Percentiles rank a stretch among this genome's conserved stretches.
Conservation (phyloP, 2,888 invertebrate genomes). For the Pristionchus japonicus region DNA sequence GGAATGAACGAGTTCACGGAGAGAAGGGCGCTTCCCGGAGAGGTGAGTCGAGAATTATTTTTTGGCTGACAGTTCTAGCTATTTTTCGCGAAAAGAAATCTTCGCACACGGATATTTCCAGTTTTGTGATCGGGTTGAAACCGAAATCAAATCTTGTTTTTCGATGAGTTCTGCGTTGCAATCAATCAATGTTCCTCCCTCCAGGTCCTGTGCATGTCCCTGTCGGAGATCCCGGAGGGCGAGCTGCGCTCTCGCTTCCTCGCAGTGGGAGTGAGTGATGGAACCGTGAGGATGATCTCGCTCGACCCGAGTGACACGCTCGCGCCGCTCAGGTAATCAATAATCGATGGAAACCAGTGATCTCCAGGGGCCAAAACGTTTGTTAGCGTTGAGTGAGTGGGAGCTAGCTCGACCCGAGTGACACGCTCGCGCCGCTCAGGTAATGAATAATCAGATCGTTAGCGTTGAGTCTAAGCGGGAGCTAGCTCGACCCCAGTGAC, state of each 20-base stretch:
- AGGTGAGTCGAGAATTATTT: no score
- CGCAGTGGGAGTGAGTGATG: slow-evolving; percentile 84
- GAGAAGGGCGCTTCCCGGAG: slow-evolving; percentile 88
- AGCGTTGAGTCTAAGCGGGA: slow-evolving; percentile 97
- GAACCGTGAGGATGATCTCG: slow-evolving; percentile 96
- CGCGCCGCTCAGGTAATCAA: slow-evolving; percentile 88
- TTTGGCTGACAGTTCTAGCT: no score
- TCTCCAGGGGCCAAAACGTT: no score
- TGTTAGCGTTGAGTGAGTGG: slow-evolving; percentile 93
- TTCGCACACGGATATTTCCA: not conserved
- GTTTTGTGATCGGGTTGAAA: not conserved
- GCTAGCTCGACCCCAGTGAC: slow-evolving; percentile 93
- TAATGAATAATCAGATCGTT: no score
- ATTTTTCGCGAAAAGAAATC: not conserved
- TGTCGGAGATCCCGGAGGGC: slow-evolving; percentile 93
- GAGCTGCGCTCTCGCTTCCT: slow-evolving; percentile 81
- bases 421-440: slow-evolving; percentile 93
- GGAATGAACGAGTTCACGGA: slow-evolving; percentile 99
- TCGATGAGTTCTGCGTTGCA: not conserved
- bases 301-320: slow-evolving; percentile 93
- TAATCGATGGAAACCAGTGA: no score
- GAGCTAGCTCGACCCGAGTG: slow-evolving; percentile 92
- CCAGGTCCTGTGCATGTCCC: slow-evolving; percentile 97
- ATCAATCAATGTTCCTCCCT: not conserved
- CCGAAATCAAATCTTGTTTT: not conserved